phyloP scores from a whole-genome alignment of 2,113 vertebrate species.

The Podilymbus podiceps region DNA sequence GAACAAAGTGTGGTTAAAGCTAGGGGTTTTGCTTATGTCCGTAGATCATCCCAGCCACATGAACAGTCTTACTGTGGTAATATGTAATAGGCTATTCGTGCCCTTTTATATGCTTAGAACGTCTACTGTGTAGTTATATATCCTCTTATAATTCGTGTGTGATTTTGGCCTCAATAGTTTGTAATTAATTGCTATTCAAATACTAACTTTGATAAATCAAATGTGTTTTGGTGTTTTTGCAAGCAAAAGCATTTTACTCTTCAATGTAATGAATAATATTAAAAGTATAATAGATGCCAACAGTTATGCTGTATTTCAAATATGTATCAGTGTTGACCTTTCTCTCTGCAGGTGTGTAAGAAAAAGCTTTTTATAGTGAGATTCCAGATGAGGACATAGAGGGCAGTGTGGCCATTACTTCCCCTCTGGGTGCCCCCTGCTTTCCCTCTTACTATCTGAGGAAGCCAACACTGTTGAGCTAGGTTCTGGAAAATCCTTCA shows the following conservation, averaged over 20 bases:
- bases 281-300: not conserved
- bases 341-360: not conserved
- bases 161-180: not conserved
- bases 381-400: not conserved
- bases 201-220: not conserved
- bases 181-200: not conserved
- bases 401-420: not conserved
- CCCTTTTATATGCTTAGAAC: not conserved
- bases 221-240: not conserved
- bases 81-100: not conserved
- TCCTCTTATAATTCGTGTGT: not conserved
- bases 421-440: fast-evolving
- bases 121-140: not conserved
- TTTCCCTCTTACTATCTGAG: not conserved
- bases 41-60: not conserved
- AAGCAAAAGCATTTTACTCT: not conserved
- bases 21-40: not conserved
- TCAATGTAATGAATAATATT: not conserved
- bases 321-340: not conserved
- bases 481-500: not conserved
- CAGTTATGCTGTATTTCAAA: not conserved
- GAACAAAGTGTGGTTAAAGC: not conserved
- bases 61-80: not conserved
- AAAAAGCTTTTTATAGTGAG: not conserved
- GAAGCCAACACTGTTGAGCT: not conserved